Base-by-base conservation (phyloP, 2,888 invertebrate species). In the Heterodera filipjevi region DNA sequence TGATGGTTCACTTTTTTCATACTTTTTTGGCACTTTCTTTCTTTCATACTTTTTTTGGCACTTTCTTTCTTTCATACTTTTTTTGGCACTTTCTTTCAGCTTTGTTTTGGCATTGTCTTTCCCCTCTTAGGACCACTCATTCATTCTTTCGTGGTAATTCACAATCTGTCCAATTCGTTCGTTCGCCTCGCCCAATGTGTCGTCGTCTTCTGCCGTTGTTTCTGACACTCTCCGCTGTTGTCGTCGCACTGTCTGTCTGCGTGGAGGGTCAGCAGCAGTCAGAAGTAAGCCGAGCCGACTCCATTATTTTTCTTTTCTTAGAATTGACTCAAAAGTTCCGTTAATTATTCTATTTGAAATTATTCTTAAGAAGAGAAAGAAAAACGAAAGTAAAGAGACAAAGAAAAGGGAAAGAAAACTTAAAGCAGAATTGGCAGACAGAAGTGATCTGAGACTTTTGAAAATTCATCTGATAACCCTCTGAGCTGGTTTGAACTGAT, bases 131-230 rank as follows among this genome's bases (percentile, higher is more conserved):
- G n/a, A 27, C 14, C 59, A 27, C 59, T n/a, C 19, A 59, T 59
- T 59, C n/a, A n/a, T 59, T 27, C 59, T 10, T 2, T 10, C 16
- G 19, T 6, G 22, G n/a, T n/a, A n/a, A n/a, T n/a, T n/a, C n/a
- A n/a, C n/a, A n/a, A n/a, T n/a, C n/a, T n/a, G n/a, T n/a, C n/a
- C n/a, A n/a, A n/a, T n/a, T n/a, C n/a, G n/a, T n/a, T n/a, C n/a
- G n/a, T 3, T 59, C 27, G 10, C 27, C 27, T 59, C 27, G 59
- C 27, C 59, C 59, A 59, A 59, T 59, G 59, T 59, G 27, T 59
- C 59, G 27, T 59, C 59, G 59, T 59, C 59, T 59, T 59, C 59
- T 59, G 39, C 39, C 39, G 59, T n/a, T 59, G n/a, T 10, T 59
- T 59, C 59, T 59, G 59, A 59, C 22, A 5, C 59, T 59, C 27